A percentile compares a stretch with the other conserved stretches of the same genome.
phyloP scores from a whole-genome alignment of 1,140 invertebrate species.

The Lucilia cuprina region DNA sequence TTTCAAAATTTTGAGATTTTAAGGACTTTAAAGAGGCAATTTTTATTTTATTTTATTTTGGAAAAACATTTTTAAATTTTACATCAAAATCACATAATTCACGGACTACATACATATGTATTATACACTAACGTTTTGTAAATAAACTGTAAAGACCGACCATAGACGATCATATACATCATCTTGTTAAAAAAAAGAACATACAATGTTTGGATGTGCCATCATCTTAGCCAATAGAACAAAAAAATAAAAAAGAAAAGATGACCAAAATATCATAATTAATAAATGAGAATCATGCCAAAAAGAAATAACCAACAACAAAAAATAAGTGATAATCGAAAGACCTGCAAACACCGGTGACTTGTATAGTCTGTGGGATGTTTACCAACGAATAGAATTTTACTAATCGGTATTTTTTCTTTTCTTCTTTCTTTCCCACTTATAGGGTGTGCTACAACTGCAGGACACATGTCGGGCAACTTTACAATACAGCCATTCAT shows the following conservation, averaged over 20 bases:
- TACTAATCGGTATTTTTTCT: constrained; percentile 52
- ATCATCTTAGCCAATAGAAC: not conserved
- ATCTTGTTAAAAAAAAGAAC: not conserved
- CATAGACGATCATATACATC: constrained; percentile 10
- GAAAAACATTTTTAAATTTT: too few species aligned
- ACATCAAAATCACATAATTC: not conserved
- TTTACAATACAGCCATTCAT: constrained; percentile 75
- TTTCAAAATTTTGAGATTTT: too few species aligned
- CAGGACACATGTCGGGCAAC: constrained; percentile 75
- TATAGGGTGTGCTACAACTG: constrained; percentile 73
- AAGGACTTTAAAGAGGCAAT: too few species aligned
- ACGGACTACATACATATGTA: not conserved
- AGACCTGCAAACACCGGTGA: constrained; percentile 48
- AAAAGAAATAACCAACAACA: not conserved
- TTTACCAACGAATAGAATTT: constrained; percentile 35
- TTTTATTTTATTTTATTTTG: too few species aligned
- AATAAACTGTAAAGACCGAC: not conserved
- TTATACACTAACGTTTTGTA: too few species aligned
- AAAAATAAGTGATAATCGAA: not conserved
- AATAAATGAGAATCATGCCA: not conserved
- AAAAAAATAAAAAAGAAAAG: too few species aligned
- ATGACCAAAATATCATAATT: not conserved
- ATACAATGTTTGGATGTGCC: not conserved
- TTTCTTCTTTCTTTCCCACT: constrained; percentile 55
- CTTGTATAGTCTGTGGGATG: constrained; percentile 60